Conservation (phyloP, 1,140 invertebrate genomes). For the Drosophila nigromelanica region DNA sequence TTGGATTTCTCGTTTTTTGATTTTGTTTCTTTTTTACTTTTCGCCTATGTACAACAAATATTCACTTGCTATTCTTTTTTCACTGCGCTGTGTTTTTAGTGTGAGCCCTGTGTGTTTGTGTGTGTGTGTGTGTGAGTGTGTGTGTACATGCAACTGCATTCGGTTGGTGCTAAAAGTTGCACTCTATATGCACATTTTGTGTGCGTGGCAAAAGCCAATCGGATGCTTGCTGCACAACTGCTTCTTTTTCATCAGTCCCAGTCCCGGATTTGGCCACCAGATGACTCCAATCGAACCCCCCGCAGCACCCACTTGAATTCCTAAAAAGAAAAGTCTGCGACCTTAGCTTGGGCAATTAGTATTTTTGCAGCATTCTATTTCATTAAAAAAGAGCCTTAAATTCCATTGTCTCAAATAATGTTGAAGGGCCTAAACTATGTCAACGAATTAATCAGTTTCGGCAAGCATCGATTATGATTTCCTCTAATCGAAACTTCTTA, state of each 20-base stretch:
- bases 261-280: constrained; percentile 26
- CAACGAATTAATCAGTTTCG: constrained; percentile 7
- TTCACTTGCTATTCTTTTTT: constrained; percentile 71
- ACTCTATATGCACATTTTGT: constrained; percentile 83
- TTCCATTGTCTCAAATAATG: neutral
- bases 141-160: constrained; percentile 76
- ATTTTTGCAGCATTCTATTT: neutral
- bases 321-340: constrained; percentile 18
- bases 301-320: neutral
- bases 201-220: constrained; percentile 81
- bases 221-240: constrained; percentile 69
- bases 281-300: neutral
- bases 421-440: constrained; percentile 24
- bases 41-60: constrained; percentile 77
- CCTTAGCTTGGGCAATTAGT: constrained; percentile 5
- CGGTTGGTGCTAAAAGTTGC: constrained; percentile 83
- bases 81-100: constrained; percentile 30
- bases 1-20: constrained; percentile 55
- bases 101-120: constrained; percentile 10
- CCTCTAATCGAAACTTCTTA: no score
- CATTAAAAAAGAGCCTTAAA: neutral
- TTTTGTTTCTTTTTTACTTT: constrained; percentile 38
- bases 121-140: constrained; percentile 20
- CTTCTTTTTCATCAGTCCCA: constrained; percentile 53
- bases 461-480: constrained; percentile 6